A percentile compares a stretch with the other conserved stretches of the same genome.
These are phyloP conservation scores for Drosophila kambysellisi DNA, from an alignment of 2,888 invertebrate species.

Conservation along the genomic window DNA sequence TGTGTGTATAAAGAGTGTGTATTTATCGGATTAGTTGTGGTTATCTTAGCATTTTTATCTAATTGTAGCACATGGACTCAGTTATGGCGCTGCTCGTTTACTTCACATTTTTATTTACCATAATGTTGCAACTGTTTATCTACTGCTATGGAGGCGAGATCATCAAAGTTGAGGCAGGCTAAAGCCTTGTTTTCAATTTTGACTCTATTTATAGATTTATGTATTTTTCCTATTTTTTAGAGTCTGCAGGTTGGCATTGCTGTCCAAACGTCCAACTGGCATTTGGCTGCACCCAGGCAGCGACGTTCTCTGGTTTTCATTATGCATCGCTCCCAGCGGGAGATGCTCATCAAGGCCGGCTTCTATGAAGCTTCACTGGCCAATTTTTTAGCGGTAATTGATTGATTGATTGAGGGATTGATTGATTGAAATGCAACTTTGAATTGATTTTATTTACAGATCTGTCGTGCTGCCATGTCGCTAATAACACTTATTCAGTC, in stretches of 20 bases:
- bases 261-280: conserved; percentile 79
- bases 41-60: neutral
- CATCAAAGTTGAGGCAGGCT: conserved; percentile 77
- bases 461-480: conserved; percentile 76
- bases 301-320: conserved; percentile 74
- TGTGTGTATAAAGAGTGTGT: conserved; percentile 32
- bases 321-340: conserved; percentile 78
- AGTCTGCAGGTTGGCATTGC: conserved; percentile 77
- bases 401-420: neutral
- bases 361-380: conserved; percentile 83
- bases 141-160: conserved; percentile 84
- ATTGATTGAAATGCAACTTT: neutral
- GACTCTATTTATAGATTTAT: neutral
- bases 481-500: conserved; percentile 82
- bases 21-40: neutral
- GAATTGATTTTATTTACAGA: conserved; percentile 54
- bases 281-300: conserved; percentile 72
- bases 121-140: conserved; percentile 82
- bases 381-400: conserved; percentile 79
- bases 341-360: conserved; percentile 77
- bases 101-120: conserved; percentile 75
- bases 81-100: conserved; percentile 72
- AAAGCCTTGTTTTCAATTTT: neutral
- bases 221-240: conserved; percentile 41
- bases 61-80: conserved; percentile 70